Conservation (phyloP, 2,797 vertebrate genomes). For the Anolis apletophallus region DNA sequence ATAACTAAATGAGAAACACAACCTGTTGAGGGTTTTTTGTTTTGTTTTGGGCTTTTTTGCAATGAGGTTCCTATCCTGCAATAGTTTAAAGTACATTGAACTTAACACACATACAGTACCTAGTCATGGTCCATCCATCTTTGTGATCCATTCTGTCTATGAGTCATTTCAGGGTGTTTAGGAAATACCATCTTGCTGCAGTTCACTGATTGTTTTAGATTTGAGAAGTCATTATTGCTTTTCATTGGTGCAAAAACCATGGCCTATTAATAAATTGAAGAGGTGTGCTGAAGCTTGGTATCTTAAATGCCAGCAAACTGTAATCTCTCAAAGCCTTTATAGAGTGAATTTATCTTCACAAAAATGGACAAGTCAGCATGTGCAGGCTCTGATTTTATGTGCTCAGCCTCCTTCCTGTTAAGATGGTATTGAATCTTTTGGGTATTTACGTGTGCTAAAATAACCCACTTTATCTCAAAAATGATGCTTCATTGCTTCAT, state of each 20-base stretch:
- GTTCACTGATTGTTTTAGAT: not conserved
- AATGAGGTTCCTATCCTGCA: not conserved
- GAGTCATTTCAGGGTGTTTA: not conserved
- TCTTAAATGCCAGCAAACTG: constrained; percentile 2
- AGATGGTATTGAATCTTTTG: not conserved
- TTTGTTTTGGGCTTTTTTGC: not conserved
- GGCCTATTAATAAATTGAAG: constrained; percentile 28
- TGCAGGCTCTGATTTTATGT: not conserved
- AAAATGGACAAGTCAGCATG: not conserved
- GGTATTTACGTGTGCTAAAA: too few species aligned
- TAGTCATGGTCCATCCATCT: not conserved
- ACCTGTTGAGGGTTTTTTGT: not conserved
- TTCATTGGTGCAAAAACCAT: constrained; percentile 20
- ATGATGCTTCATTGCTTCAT: too few species aligned
- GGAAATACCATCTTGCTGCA: not conserved
- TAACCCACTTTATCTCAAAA: too few species aligned
- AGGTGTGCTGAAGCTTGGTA: constrained; percentile 12
- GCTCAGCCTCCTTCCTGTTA: not conserved
- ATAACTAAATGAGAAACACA: not conserved
- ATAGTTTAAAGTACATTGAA: not conserved
- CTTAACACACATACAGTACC: not conserved
- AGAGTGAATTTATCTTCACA: constrained; percentile 12
- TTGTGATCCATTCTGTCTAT: too few species aligned
- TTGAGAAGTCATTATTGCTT: constrained; percentile 34
- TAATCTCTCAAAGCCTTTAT: constrained; percentile 5